A percentile compares a stretch with the other conserved stretches of the same genome.
These are phyloP conservation scores for Epizoanthus illoricatus DNA, from an alignment of 92 coral and sea anemone species.

Conservation along the genomic window DNA sequence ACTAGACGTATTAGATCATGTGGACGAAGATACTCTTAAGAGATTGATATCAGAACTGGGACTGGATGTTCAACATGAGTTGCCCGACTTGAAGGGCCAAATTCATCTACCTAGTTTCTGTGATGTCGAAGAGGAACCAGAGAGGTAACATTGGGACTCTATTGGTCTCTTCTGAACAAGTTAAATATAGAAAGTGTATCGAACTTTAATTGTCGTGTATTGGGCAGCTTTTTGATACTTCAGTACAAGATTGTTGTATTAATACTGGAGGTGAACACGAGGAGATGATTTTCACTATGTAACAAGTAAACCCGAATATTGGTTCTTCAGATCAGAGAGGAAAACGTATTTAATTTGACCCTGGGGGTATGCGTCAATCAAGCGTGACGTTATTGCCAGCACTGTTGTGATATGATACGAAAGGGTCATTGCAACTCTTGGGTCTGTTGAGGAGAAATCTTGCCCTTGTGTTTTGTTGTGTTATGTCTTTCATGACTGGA, in stretches of 20 bases:
- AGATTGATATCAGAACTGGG: constrained; percentile 56
- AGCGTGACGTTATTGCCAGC: background rate
- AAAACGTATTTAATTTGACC: background rate
- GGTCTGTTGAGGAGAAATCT: background rate
- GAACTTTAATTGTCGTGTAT: background rate
- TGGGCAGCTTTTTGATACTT: background rate
- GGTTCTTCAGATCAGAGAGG: background rate
- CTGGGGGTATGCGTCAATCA: background rate
- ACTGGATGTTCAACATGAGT: constrained; percentile 60
- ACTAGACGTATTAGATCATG: constrained; percentile 43
- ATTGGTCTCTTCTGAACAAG: background rate
- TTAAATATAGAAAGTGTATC: background rate
- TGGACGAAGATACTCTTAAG: constrained; percentile 58
- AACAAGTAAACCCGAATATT: background rate
- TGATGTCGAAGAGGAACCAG: constrained; percentile 57
- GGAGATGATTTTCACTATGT: background rate
- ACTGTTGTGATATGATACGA: background rate
- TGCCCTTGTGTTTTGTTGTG: background rate
- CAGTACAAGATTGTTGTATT: background rate
- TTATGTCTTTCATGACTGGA: background rate
- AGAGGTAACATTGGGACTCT: constrained; percentile 27
- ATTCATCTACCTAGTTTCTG: constrained; percentile 42
- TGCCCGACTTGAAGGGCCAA: constrained; percentile 65
- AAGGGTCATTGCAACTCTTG: background rate
- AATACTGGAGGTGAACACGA: background rate